Conservation (phyloP, 2,888 invertebrate genomes). For the Diarsia brunnea region DNA sequence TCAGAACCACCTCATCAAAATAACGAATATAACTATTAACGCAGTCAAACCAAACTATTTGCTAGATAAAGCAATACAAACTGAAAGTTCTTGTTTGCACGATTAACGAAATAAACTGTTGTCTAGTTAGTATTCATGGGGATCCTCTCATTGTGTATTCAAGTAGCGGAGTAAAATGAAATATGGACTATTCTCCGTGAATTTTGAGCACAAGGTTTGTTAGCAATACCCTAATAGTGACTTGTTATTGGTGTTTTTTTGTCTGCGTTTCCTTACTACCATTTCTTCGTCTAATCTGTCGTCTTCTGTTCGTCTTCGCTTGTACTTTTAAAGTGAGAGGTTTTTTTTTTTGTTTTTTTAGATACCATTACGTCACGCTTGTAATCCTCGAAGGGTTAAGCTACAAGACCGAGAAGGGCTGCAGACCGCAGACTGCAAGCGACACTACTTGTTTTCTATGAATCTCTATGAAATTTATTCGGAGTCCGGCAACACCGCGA, state of each 20-base stretch:
- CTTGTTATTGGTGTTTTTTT: slow-evolving; percentile 70
- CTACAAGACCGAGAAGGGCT: no score
- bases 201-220: slow-evolving; percentile 86
- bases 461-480: no score
- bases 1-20: slow-evolving; percentile 30
- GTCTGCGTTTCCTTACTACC: slow-evolving; percentile 32
- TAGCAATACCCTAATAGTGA: slow-evolving; percentile 75
- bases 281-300: background rate
- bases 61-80: slow-evolving; percentile 80
- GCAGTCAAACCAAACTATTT: slow-evolving; percentile 62
- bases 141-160: slow-evolving; percentile 87
- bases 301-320: background rate
- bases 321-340: background rate
- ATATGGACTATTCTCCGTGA: slow-evolving; percentile 88
- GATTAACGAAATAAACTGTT: slow-evolving; percentile 90
- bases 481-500: no score
- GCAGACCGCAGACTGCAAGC: no score
- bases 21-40: slow-evolving; percentile 52
- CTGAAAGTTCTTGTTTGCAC: slow-evolving; percentile 88
- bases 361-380: no score
- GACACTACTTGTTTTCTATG: no score
- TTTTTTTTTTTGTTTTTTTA: no score
- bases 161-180: slow-evolving; percentile 86
- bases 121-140: slow-evolving; percentile 89
- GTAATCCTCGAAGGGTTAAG: no score